These are phyloP conservation scores for Arothron firmamentum DNA, from an alignment of 2,113 vertebrate species.

Conservation along the genomic window DNA sequence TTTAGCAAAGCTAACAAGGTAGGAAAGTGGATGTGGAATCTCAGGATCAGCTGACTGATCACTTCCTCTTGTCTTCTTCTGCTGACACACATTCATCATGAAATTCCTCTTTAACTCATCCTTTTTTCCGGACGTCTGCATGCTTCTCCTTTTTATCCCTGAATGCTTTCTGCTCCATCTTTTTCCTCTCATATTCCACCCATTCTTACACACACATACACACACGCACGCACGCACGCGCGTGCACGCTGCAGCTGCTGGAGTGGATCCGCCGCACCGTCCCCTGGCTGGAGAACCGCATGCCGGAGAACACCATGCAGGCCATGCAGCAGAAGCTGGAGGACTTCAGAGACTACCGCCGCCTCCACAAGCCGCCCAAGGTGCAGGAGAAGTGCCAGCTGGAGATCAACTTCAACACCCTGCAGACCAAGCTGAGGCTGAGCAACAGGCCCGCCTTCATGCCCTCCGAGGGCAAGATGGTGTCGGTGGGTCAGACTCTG, in stretches of 20 bases:
- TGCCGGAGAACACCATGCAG: constrained; percentile 96
- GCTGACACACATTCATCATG: constrained; percentile 24
- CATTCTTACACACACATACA: constrained; percentile 22
- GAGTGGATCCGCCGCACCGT: constrained; percentile 98
- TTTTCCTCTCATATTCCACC: constrained; percentile 5
- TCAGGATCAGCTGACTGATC: constrained; percentile 25
- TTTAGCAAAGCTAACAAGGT: background rate
- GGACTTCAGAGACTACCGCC: constrained; percentile 94
- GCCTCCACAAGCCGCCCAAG: constrained; percentile 95
- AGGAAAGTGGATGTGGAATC: no score
- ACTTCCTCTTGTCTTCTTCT: constrained; percentile 26
- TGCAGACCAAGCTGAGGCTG: constrained; percentile 97
- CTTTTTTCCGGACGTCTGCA: constrained; percentile 19
- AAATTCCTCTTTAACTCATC: constrained; percentile 4
- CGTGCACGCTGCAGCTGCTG: constrained; percentile 76
- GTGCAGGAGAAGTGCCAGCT: constrained; percentile 99
- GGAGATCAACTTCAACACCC: constrained; percentile 99
- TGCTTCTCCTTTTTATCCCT: constrained; percentile 22
- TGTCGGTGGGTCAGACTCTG: constrained; percentile 79
- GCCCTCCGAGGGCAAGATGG: constrained; percentile 98
- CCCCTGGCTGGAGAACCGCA: constrained; percentile 94
- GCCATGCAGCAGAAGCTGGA: constrained; percentile 99
- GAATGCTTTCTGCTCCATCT: constrained; percentile 4
- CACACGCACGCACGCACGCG: constrained; percentile 28
- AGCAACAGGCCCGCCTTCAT: constrained; percentile 98